These are phyloP conservation scores for Acestrorhynchus altus DNA, from an alignment of 2,797 vertebrate species.

Conservation along the genomic window DNA sequence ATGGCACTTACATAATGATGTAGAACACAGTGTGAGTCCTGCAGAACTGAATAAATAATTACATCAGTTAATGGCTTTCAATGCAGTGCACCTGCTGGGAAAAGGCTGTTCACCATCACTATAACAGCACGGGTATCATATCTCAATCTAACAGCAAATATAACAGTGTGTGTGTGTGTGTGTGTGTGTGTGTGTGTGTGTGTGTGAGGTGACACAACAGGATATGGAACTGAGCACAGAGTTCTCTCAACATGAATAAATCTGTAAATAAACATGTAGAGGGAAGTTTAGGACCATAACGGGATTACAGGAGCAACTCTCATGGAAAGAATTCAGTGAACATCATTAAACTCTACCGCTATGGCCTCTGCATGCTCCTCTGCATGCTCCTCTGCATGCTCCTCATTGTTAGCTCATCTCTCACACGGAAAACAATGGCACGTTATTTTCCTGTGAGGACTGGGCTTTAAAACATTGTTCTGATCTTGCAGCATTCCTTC, in stretches of 20 bases:
- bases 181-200: conserved; percentile 36
- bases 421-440: background rate
- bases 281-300: conserved; percentile 15
- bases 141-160: background rate
- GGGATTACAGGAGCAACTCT: conserved; percentile 5
- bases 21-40: no score
- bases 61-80: no score
- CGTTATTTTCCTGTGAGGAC: background rate
- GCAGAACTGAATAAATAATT: no score
- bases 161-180: conserved; percentile 24
- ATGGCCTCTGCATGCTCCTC: background rate
- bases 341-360: background rate
- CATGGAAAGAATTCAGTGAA: background rate
- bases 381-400: background rate
- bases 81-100: no score
- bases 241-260: conserved; percentile 44
- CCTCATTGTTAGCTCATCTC: background rate
- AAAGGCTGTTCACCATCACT: no score
- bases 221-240: conserved; percentile 30
- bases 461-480: background rate
- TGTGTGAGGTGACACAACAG: conserved; percentile 36
- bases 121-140: background rate
- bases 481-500: background rate
- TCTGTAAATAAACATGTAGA: conserved; percentile 30
- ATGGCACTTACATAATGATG: no score